These are phyloP conservation scores for Rhyacichthys aspro DNA, from an alignment of 2,797 vertebrate genomes.

Conservation along the genomic window DNA sequence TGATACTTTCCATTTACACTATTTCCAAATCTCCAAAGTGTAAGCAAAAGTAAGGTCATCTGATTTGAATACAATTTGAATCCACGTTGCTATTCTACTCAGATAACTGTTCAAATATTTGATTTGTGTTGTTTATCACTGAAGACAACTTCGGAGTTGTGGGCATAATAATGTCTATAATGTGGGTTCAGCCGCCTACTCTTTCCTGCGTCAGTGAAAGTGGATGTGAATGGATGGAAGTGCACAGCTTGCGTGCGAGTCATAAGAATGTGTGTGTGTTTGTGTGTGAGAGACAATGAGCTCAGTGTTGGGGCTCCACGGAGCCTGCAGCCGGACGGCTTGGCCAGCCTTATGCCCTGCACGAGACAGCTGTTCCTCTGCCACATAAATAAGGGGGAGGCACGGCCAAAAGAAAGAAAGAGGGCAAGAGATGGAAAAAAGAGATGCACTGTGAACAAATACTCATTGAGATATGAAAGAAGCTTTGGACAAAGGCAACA, in stretches of 20 bases:
- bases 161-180: conserved; percentile 24
- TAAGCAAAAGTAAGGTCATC: no score
- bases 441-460: conserved; percentile 47
- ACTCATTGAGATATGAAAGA: conserved; percentile 44
- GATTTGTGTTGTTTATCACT: not conserved
- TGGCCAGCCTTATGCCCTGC: conserved; percentile 75
- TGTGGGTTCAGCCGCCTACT: conserved; percentile 48
- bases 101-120: not conserved
- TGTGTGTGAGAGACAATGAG: conserved; percentile 69
- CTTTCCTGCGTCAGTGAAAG: conserved; percentile 44
- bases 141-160: not conserved
- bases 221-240: conserved; percentile 63
- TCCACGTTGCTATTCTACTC: no score
- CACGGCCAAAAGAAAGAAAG: conserved; percentile 39
- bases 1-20: no score
- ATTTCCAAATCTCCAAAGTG: no score
- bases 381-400: conserved; percentile 54
- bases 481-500: conserved; percentile 22
- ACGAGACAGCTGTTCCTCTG: conserved; percentile 82
- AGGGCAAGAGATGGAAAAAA: conserved; percentile 30
- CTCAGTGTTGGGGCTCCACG: conserved; percentile 70
- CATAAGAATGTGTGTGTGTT: conserved; percentile 17
- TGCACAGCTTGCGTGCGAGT: conserved; percentile 38
- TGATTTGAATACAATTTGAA: no score
- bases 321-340: conserved; percentile 64